phyloP scores from a whole-genome alignment of 2,113 vertebrate genomes.

The Rostratula benghalensis region DNA sequence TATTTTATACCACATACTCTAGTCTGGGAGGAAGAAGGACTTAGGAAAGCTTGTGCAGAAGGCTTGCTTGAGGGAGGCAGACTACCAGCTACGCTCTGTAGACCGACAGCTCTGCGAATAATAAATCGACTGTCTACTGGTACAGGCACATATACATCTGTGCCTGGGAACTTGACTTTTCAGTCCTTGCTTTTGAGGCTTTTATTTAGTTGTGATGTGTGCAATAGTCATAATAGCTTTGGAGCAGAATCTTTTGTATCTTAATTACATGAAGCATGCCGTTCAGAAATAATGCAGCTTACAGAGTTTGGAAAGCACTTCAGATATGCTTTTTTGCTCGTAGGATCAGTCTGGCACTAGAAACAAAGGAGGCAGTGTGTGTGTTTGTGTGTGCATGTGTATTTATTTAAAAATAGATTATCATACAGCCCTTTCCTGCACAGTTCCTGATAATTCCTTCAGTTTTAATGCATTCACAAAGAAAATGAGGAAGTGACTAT shows the following conservation, averaged over 20 bases:
- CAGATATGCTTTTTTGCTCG: not conserved
- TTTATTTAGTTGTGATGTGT: not conserved
- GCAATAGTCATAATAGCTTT: not conserved
- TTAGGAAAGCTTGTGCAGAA: not conserved
- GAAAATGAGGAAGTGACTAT: not conserved
- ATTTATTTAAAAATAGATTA: not conserved
- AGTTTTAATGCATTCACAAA: not conserved
- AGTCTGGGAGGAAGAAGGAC: not conserved
- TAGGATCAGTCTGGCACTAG: not conserved
- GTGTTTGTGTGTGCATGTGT: not conserved
- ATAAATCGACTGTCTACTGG: not conserved
- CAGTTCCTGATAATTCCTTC: not conserved
- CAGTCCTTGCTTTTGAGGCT: not conserved
- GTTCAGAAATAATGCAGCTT: not conserved
- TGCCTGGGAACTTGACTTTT: not conserved
- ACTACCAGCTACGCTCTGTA: not conserved
- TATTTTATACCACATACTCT: not conserved
- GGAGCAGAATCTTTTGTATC: not conserved
- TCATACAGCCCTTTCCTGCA: not conserved
- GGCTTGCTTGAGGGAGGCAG: not conserved
- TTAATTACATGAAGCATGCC: not conserved
- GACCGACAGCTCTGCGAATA: not conserved
- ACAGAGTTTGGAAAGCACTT: not conserved
- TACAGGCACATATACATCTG: not conserved
- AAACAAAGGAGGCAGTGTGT: not conserved